Evolutionary conservation across 2,797 vertebrate genomes (phyloP).

Genomic region (Labroides dimidiatus): DNA sequence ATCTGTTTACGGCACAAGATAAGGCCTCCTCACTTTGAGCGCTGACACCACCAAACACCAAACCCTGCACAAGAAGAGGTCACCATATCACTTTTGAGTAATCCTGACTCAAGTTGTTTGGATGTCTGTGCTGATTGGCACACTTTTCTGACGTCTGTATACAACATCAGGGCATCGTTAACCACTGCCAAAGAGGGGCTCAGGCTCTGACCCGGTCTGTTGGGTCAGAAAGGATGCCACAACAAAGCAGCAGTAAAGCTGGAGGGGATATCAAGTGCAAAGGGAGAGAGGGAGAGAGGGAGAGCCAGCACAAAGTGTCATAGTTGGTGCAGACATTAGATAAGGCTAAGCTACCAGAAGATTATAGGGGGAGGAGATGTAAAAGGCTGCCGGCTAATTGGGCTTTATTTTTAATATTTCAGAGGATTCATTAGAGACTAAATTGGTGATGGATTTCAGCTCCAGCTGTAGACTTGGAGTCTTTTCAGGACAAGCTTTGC

Average conservation of each 20-base stretch:
- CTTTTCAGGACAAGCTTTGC: constrained; percentile 43
- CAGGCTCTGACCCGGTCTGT: constrained; percentile 59
- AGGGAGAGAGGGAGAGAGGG: constrained; percentile 49
- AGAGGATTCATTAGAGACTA: constrained; percentile 69
- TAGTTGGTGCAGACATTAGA: constrained; percentile 68
- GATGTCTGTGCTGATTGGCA: constrained; percentile 83
- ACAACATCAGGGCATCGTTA: constrained; percentile 76
- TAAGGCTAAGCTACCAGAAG: constrained; percentile 73
- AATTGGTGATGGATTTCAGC: constrained; percentile 68
- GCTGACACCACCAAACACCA: constrained; percentile 81
- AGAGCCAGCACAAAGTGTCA: constrained; percentile 71
- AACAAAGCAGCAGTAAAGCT: constrained; percentile 71
- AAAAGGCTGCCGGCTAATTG: constrained; percentile 77
- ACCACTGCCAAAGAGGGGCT: constrained; percentile 51
- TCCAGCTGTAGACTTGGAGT: constrained; percentile 39
- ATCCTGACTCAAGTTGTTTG: constrained; percentile 90
- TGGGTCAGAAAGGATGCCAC: constrained; percentile 69
- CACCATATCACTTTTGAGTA: constrained; percentile 88
- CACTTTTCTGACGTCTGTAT: constrained; percentile 73
- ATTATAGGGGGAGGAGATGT: constrained; percentile 77
- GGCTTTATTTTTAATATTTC: constrained; percentile 80
- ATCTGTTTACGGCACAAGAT: constrained; percentile 88
- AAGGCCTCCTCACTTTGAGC: constrained; percentile 86
- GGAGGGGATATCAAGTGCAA: constrained; percentile 63
- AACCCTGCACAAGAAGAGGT: constrained; percentile 84